Evolutionary conservation across 2,113 vertebrate species (phyloP), one percentile per base, ranked within the genome.

Genomic region (Charadrius vociferus): DNA sequence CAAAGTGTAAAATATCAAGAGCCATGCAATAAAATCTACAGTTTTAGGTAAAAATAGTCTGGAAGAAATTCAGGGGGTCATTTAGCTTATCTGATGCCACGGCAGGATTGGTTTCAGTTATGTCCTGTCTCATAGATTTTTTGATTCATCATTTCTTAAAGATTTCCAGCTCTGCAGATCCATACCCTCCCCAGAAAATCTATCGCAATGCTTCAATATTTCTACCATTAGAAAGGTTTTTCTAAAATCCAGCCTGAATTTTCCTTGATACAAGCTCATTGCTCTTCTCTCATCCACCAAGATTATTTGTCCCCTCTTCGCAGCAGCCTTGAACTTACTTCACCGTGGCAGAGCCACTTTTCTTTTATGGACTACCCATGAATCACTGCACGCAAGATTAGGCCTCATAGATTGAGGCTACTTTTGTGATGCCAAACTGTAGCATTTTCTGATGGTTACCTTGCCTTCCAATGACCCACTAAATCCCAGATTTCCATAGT

Each of bases 321-420:
- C 61, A 56, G 52, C 53, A 93, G 56, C 86, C 81, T 94, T 92
- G 80, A 91, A 94, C 59, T 95, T 84, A 74, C 36, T 72, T 91
- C 61, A 26, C 30, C 1, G 1, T 50, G 34, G 61, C 77, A 85
- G 59, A 71, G 45, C 0, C 3, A 8, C 50, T 32, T 77, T 84
- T 86, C 41, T 75, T 75, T 91, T 19, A 66, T 29, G 66, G 30
- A n/a, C 84, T 65, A 45, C 70, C 52, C 65, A 58, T 79, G 91
- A 93, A 88, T 93, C 81, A 93, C 73, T 78, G 37, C 14, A 50
- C 18, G 5, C 50, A 74, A 88, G 82, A 93, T 81, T 83, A 90
- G 72, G 65, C 50, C 59, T 75, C 90, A 68, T 7, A 94, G 86
- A 90, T 36, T 77, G 50, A 93, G 63, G 55, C 55, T 83, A 47